Base-by-base conservation (phyloP, 35 echinoderm and acorn worm species). In the Chiridota heheva region DNA sequence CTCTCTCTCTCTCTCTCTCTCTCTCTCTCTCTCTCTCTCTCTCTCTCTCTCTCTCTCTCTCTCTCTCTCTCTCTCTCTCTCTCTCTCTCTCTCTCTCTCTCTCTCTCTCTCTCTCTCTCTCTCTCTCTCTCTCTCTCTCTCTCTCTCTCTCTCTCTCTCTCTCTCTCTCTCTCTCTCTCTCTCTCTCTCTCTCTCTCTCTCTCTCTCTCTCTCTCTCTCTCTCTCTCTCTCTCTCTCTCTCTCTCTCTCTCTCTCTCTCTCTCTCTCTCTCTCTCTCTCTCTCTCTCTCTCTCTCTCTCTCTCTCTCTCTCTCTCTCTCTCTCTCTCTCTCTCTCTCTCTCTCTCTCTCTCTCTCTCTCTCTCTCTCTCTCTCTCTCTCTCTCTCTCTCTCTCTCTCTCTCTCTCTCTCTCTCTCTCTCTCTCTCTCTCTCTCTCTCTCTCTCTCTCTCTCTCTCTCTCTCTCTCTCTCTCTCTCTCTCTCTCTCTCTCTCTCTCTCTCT, bases 1-100 rank as follows among this genome's bases (percentile, higher is more conserved):
- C 47, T 51, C 47, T 51, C 47, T 51, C 47, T 51, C 47, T 51
- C 47, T 51, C 47, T 51, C 47, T 51, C 47, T 51, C 47, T 51
- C 47, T 51, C 47, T 51, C 47, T 51, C 47, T 51, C 47, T 51
- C 47, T 51, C 47, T 51, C 47, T 51, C 47, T 51, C 47, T 51
- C 47, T 51, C 47, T 51, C 47, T 51, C 47, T 51, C 47, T 51
- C 47, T 51, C 47, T 51, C 47, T 51, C 47, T 51, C 47, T 51
- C 47, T 51, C 47, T 51, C 47, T 51, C 47, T 51, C 47, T 51
- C 47, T 51, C 47, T 51, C 47, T 51, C 47, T 51, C 47, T 51
- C 47, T 51, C 47, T 51, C 47, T 51, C 47, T 51, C 47, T 51
- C 47, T 51, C 47, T 51, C 47, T 51, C 47, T 51, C 47, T 51